Percentiles rank a stretch among this genome's conserved stretches.
phyloP scores from a whole-genome alignment of 2,797 vertebrate species.

The Epinephelus malabaricus region DNA sequence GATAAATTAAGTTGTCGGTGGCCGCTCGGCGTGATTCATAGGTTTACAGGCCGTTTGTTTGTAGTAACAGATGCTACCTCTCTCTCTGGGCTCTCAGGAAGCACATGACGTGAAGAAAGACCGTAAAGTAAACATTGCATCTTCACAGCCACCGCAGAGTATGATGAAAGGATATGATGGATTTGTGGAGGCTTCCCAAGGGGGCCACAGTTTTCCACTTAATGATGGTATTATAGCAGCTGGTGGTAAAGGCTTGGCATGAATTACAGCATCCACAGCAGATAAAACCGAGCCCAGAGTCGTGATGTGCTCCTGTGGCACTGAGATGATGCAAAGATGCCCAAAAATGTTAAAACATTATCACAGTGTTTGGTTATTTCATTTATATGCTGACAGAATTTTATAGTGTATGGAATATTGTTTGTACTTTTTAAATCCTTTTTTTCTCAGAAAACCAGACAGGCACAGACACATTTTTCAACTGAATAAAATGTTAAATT shows the following conservation, averaged over 20 bases:
- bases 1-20: slow-evolving; percentile 62
- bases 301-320: background rate
- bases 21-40: slow-evolving; percentile 54
- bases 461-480: no score
- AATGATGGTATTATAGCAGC: slow-evolving; percentile 65
- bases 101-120: slow-evolving; percentile 34
- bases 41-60: slow-evolving; percentile 56
- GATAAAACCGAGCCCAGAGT: slow-evolving; percentile 22
- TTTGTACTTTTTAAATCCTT: no score
- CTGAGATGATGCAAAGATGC: background rate
- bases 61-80: slow-evolving; percentile 53
- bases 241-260: slow-evolving; percentile 30
- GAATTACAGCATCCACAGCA: slow-evolving; percentile 27
- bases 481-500: no score
- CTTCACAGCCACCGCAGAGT: slow-evolving; percentile 23
- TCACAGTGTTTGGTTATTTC: background rate
- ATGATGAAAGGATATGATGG: slow-evolving; percentile 60
- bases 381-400: background rate
- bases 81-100: slow-evolving; percentile 17
- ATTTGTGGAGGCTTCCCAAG: slow-evolving; percentile 38
- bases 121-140: slow-evolving; percentile 41
- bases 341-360: background rate
- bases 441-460: no score
- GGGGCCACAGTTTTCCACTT: slow-evolving; percentile 53
- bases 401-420: background rate